phyloP scores from a whole-genome alignment of 2,797 vertebrate species.

The Karalla daura region DNA sequence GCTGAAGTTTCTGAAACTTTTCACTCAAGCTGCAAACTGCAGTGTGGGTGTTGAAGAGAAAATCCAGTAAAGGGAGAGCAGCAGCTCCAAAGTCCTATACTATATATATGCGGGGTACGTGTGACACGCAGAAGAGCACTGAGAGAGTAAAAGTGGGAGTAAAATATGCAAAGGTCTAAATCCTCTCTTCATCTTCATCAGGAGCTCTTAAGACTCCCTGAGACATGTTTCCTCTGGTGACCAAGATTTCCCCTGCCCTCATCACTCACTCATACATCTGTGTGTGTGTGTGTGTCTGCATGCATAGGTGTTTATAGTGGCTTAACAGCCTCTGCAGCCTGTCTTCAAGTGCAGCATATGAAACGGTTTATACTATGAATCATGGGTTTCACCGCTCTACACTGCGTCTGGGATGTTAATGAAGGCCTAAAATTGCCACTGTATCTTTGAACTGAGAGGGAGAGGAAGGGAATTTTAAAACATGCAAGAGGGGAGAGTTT shows the following conservation, averaged over 20 bases:
- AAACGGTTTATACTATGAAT: slow-evolving; percentile 69
- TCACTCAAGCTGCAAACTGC: slow-evolving; percentile 38
- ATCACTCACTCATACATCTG: slow-evolving; percentile 57
- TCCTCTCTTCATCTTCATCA: slow-evolving; percentile 77
- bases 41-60: slow-evolving; percentile 33
- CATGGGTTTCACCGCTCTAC: slow-evolving; percentile 51
- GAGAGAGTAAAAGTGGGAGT: slow-evolving; percentile 52
- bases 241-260: slow-evolving; percentile 63
- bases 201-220: slow-evolving; percentile 74
- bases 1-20: slow-evolving; percentile 34
- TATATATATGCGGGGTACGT: slow-evolving; percentile 38
- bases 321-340: slow-evolving; percentile 56
- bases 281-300: slow-evolving; percentile 37
- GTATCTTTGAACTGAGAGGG: slow-evolving; percentile 58
- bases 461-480: slow-evolving; percentile 48
- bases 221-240: slow-evolving; percentile 71
- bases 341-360: slow-evolving; percentile 67
- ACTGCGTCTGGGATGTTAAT: slow-evolving; percentile 62
- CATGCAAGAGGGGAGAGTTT: slow-evolving; percentile 48
- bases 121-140: slow-evolving; percentile 51
- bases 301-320: slow-evolving; percentile 57
- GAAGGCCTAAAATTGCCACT: slow-evolving; percentile 62
- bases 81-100: slow-evolving; percentile 35
- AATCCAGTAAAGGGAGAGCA: slow-evolving; percentile 29
- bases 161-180: slow-evolving; percentile 75